Conservation (phyloP, 2,888 invertebrate genomes). For the Athalia cordata region DNA sequence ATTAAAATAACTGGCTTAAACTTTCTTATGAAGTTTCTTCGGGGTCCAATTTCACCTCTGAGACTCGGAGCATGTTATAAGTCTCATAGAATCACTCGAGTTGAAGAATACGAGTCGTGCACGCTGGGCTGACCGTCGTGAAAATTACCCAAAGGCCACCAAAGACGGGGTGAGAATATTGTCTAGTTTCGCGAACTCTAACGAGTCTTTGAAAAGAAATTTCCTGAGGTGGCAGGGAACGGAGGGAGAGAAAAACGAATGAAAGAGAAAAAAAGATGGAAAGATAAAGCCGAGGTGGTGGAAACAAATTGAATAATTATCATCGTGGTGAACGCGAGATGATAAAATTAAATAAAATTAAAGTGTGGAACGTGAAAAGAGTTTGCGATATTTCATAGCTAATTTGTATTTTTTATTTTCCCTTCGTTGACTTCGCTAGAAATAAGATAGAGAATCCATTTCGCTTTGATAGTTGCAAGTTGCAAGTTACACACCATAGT, state of each 20-base stretch:
- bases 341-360: background rate
- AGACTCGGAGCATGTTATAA: slow-evolving; percentile 1
- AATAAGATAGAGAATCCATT: too few species aligned
- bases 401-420: background rate
- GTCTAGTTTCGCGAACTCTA: slow-evolving; percentile 1
- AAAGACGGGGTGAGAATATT: background rate
- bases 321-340: background rate
- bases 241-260: background rate
- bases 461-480: too few species aligned
- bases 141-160: slow-evolving; percentile 20
- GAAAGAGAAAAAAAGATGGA: background rate
- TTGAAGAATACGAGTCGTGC: background rate
- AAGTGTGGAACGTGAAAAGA: too few species aligned
- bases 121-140: slow-evolving; percentile 5
- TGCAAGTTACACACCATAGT: background rate
- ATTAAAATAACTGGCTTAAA: slow-evolving; percentile 63
- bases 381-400: too few species aligned
- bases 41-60: slow-evolving; percentile 51
- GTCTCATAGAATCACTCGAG: slow-evolving; percentile 16
- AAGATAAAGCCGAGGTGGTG: background rate
- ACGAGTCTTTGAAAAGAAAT: slow-evolving; percentile 29
- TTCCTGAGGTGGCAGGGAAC: background rate
- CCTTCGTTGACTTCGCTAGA: background rate
- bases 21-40: slow-evolving; percentile 54
- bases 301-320: background rate